Base-by-base conservation (phyloP, 37 sponge, comb jelly and placozoan species). In the Mnemiopsis leidyi region DNA sequence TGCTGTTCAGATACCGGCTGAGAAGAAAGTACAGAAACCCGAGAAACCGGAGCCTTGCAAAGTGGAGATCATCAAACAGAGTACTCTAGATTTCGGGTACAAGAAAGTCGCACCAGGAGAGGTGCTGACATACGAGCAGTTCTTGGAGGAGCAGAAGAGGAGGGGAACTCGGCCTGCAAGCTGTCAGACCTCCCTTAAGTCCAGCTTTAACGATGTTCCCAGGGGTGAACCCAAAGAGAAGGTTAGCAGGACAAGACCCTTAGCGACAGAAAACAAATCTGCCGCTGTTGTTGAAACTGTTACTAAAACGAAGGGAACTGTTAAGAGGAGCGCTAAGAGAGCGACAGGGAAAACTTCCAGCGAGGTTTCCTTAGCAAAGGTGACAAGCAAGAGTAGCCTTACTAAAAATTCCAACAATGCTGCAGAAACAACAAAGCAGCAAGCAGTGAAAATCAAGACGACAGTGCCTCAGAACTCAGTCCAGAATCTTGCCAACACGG, bases 61-160 rank as follows among this genome's bases (percentile, higher is more conserved):
- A n/a, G 79, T 77, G 79, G 79, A 77, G 79, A 32, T 77, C 20
- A 77, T 77, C 36, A 77, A 77, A 36, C 79, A 77, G 79, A 13
- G 79, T 28, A 1, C 33, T 1, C 79, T 77, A 32, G 79, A 77
- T 32, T 77, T 77, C 32, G 79, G 79, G 79, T 77, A 77, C 18
- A 77, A 77, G 79, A 77, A 77, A 36, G 33, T 77, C 5, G 79
- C 18, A 3, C 79, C 79, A 34, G 79, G 79, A 32, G 36, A 28
- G 18, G 79, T 77, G 33, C 26, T 77, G 79, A 77, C 79, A 20
- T 77, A 77, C 33, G 79, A 28, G 18, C 33, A 77, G 79, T 77
- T 77, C 33, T 20, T 77, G 79, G 79, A 77, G 36, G 79, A 77
- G 79, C 79, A 77, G 79, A 31, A 32, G 36, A 77, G 33, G 32